Conservation (phyloP, 64 coral and sea anemone genomes). For the Acropora yongei region DNA sequence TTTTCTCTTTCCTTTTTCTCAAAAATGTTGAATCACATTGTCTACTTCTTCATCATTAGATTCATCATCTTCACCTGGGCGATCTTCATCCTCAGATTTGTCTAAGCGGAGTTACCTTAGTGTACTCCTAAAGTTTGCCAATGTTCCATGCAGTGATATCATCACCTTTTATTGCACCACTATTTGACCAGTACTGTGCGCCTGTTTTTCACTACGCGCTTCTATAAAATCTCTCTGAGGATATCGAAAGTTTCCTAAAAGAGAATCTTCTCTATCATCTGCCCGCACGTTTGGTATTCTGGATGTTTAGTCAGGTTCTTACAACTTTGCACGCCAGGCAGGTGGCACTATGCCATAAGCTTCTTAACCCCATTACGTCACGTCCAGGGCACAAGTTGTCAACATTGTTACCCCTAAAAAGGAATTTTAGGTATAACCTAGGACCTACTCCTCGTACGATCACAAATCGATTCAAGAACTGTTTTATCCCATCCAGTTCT, state of each 20-base stretch:
- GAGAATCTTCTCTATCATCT: not conserved
- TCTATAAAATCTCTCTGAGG: not conserved
- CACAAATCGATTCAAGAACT: too few species aligned
- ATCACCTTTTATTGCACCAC: conserved; percentile 23
- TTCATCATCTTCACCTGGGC: conserved; percentile 1
- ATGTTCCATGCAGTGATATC: conserved; percentile 24
- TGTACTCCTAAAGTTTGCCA: conserved; percentile 11
- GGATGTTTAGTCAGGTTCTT: not conserved
- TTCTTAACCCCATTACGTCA: too few species aligned
- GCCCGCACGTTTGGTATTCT: not conserved
- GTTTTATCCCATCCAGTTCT: too few species aligned
- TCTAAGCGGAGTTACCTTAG: conserved; percentile 33
- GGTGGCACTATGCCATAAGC: too few species aligned
- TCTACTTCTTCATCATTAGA: conserved; percentile 6
- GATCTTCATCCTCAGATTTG: conserved; percentile 1
- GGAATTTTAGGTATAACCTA: too few species aligned
- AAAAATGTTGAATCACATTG: not conserved
- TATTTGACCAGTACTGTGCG: conserved; percentile 39
- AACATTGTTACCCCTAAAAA: too few species aligned
- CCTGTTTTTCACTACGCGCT: conserved; percentile 28
- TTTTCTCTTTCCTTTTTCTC: not conserved
- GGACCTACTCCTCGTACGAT: too few species aligned
- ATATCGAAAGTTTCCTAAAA: conserved; percentile 2
- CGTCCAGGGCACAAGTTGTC: too few species aligned
- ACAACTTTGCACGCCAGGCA: not conserved